Evolutionary conservation across 2,888 invertebrate species (phyloP).

Genomic region (Leucoma salicis): DNA sequence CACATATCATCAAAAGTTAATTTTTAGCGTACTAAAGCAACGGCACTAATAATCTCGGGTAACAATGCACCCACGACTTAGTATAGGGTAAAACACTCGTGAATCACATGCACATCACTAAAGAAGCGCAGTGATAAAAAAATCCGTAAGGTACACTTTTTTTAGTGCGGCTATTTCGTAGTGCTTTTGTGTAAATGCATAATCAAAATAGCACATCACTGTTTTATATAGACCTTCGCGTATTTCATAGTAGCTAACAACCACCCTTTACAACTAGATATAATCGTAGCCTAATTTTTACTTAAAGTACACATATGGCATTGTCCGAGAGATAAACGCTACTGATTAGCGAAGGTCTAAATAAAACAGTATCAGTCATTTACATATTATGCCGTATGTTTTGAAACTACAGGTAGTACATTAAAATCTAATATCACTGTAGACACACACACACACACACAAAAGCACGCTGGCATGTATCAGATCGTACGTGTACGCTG

Average conservation of each 20-base stretch:
- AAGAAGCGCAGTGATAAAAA: slow-evolving; percentile 22
- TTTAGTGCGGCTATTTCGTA: slow-evolving; percentile 30
- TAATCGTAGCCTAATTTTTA: slow-evolving; percentile 11
- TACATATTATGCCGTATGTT: slow-evolving; percentile 33
- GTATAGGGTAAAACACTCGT: not conserved
- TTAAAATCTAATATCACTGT: slow-evolving; percentile 63
- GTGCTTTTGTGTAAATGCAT: slow-evolving; percentile 43
- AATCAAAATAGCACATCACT: slow-evolving; percentile 29
- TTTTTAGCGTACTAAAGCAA: not conserved
- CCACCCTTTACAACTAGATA: slow-evolving; percentile 12
- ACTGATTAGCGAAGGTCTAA: slow-evolving; percentile 20
- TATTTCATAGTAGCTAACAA: slow-evolving; percentile 9
- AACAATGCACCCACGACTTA: not conserved
- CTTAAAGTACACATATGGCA: slow-evolving; percentile 26
- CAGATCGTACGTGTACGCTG: slow-evolving; percentile 32
- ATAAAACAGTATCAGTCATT: slow-evolving; percentile 28
- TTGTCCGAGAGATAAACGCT: slow-evolving; percentile 18
- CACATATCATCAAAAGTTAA: slow-evolving; percentile 9
- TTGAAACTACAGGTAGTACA: slow-evolving; percentile 38
- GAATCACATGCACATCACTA: not conserved
- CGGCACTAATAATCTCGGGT: slow-evolving; percentile 1
- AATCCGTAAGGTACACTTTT: slow-evolving; percentile 31
- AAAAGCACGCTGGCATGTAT: slow-evolving; percentile 54
- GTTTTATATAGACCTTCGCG: slow-evolving; percentile 25
- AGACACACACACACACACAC: slow-evolving; percentile 49